Evolutionary conservation across 2,797 vertebrate species (phyloP).

Genomic region (Podarcis lilfordi): DNA sequence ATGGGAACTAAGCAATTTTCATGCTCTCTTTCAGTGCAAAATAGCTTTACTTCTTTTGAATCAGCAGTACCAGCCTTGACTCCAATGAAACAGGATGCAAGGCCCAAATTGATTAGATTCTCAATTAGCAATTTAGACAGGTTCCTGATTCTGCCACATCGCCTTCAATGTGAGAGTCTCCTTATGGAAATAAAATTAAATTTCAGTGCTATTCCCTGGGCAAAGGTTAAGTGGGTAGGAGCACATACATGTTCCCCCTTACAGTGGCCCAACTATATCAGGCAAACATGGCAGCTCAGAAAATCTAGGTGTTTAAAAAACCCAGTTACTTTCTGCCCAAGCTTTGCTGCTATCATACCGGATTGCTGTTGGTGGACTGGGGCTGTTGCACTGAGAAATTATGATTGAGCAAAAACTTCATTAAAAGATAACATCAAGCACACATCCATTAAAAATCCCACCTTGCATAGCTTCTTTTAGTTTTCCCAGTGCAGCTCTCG

Average conservation of each 20-base stretch:
- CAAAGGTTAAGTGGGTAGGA: neutral
- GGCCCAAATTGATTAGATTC: neutral
- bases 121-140: neutral
- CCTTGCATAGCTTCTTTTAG: slow-evolving; percentile 88
- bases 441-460: slow-evolving; percentile 54
- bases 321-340: neutral
- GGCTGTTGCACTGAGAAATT: neutral
- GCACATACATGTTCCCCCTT: neutral
- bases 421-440: neutral
- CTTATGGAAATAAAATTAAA: neutral
- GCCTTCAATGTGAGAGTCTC: neutral
- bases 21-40: neutral
- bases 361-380: neutral
- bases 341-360: neutral
- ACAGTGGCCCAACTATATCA: neutral
- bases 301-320: neutral
- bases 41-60: neutral
- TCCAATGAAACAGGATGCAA: neutral
- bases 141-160: neutral
- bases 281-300: neutral
- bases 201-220: neutral
- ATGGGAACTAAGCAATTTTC: neutral
- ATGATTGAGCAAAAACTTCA: neutral
- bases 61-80: neutral
- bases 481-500: slow-evolving; percentile 86